Evolutionary conservation across 2,113 vertebrate species (phyloP), one percentile per base, ranked within the genome.

Genomic region (Chaetodon auriga): DNA sequence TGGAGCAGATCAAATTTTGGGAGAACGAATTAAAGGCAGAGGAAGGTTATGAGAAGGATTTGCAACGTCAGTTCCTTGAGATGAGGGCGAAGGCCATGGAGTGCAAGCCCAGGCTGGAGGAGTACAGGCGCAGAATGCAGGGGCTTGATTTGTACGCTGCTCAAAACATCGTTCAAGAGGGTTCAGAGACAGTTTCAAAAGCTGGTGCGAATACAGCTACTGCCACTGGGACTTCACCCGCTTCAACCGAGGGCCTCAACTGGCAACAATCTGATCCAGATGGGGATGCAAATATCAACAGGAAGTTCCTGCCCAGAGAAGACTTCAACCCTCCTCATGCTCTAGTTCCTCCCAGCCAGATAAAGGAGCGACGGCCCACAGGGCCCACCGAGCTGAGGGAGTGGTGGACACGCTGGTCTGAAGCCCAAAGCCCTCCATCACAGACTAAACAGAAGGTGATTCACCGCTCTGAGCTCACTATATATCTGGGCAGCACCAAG

Each of bases 11-110:
- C 1, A 74, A 82, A 38, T 94, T 94, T 72, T 96, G 95, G 96
- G 90, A 94, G 82, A 95, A 95, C 0, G 95, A 96, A 68, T 80
- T 96, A 30, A 94, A 91, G 68, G 93, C 92, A 0, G 96, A 96
- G 57, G 93, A 92, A 58, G 88, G 48, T 23, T 88, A 91, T 2
- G 95, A 94, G 87, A 90, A 66, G 65, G 93, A 95, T 51, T 74
- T 96, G 85, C 92, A 94, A 38, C 4, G 16, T 21, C 94, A 95
- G 74, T 96, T 96, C 80, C 86, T 93, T 0, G 89, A 95, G 75
- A 89, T 95, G 86, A 95, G 79, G 82, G 81, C 75, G 0, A 95
- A 90, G 19, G 93, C 88, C 7, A 66, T 35, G 2, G 93, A 93
- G 41, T 95, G 95, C 86, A 96, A 95, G 65, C 76, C 80, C 30